phyloP scores from a whole-genome alignment of 2,797 vertebrate species.

The Pangasius sanitwongsei region DNA sequence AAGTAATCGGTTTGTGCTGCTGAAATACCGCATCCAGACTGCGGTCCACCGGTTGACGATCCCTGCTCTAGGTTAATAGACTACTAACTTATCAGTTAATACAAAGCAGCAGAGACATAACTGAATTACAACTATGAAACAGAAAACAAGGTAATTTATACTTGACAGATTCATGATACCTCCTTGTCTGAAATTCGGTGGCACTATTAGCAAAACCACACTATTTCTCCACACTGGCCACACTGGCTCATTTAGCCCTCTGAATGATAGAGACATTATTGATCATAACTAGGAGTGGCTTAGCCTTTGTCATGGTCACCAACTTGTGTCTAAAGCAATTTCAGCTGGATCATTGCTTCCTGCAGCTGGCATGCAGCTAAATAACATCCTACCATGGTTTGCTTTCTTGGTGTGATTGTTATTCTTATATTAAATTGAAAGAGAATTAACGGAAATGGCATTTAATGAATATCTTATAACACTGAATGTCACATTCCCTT shows the following conservation, averaged over 20 bases:
- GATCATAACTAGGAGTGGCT: conserved; percentile 71
- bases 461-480: conserved; percentile 81
- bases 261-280: conserved; percentile 75
- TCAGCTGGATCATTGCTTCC: conserved; percentile 77
- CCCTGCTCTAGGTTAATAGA: neutral
- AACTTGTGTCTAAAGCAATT: conserved; percentile 77
- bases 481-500: conserved; percentile 77
- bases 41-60: neutral
- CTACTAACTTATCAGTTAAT: conserved; percentile 13
- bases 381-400: conserved; percentile 69
- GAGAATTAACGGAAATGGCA: conserved; percentile 79
- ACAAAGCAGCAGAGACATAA: neutral
- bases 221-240: neutral
- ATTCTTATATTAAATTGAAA: conserved; percentile 79
- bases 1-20: neutral
- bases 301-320: conserved; percentile 73
- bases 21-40: neutral
- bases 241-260: neutral
- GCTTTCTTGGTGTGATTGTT: conserved; percentile 58
- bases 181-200: conserved; percentile 1
- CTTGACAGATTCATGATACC: conserved; percentile 25
- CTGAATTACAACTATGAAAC: neutral
- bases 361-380: conserved; percentile 68
- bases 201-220: conserved; percentile 1
- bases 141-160: conserved; percentile 12